phyloP scores from a whole-genome alignment of 2,888 invertebrate genomes.

The Rapana venosa region DNA sequence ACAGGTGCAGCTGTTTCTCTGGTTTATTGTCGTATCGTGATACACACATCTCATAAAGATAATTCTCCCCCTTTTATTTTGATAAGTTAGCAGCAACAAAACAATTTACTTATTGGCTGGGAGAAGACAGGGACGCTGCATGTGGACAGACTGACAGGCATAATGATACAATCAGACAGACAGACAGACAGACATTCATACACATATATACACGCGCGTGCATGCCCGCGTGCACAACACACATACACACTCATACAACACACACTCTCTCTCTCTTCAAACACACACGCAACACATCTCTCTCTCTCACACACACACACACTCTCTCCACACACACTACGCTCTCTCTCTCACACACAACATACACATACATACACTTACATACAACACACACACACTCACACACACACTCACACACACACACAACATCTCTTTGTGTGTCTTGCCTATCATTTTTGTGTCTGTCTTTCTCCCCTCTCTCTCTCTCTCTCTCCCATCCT shows the following conservation, averaged over 20 bases:
- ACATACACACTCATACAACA: neutral
- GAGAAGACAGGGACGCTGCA: too few relatives aligned
- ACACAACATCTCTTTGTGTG: neutral
- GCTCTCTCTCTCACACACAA: neutral
- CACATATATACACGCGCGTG: neutral
- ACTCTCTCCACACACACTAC: neutral
- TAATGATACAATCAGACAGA: neutral
- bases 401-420: neutral
- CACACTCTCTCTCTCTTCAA: neutral
- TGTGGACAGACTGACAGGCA: neutral
- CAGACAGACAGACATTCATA: neutral
- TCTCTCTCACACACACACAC: slow-evolving; percentile 24
- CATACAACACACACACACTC: neutral
- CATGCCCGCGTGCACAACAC: neutral
- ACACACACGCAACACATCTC: neutral
- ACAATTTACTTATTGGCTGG: too few relatives aligned
- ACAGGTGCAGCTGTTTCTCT: too few relatives aligned
- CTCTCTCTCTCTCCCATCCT: too few relatives aligned
- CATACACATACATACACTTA: neutral
- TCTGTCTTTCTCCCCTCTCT: too few relatives aligned
- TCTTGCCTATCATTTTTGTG: too few relatives aligned
- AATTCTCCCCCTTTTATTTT: too few relatives aligned
- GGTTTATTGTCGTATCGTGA: too few relatives aligned
- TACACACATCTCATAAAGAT: too few relatives aligned
- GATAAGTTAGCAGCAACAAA: too few relatives aligned